These are phyloP conservation scores for Campoplex capitator DNA, from an alignment of 2,888 invertebrate genomes.

Conservation along the genomic window DNA sequence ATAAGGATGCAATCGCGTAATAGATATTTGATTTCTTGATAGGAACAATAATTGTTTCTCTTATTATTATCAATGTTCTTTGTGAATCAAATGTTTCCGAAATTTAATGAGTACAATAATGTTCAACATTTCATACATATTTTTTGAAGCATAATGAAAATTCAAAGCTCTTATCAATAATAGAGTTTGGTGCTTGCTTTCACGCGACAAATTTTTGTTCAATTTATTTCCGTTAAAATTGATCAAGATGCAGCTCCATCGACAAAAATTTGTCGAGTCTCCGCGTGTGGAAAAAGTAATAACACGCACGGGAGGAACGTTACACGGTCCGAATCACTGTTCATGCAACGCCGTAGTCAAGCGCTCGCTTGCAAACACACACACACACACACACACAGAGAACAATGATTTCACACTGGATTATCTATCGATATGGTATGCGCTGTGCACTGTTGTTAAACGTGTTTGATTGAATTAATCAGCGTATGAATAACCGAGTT, in stretches of 20 bases:
- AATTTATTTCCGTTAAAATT: neutral
- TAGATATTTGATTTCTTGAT: constrained; percentile 9
- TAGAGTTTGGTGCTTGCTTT: neutral
- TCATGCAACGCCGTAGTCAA: constrained; percentile 14
- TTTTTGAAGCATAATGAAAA: neutral
- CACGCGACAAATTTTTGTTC: neutral
- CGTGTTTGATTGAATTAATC: constrained; percentile 29
- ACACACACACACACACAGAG: neutral
- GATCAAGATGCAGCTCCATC: neutral
- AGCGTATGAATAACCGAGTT: constrained; percentile 29
- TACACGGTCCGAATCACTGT: constrained; percentile 11
- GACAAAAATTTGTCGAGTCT: neutral
- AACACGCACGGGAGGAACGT: constrained; percentile 1
- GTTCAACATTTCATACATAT: neutral
- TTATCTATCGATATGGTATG: constrained; percentile 37
- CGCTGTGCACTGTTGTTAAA: constrained; percentile 22
- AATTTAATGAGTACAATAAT: neutral
- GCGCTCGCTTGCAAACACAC: neutral
- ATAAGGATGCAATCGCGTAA: constrained; percentile 14
- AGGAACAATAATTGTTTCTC: neutral
- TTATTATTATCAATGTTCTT: neutral
- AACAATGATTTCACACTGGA: constrained; percentile 36
- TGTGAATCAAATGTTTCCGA: neutral
- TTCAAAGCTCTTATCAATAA: neutral
- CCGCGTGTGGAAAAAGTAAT: neutral